Conservation (phyloP, 2,797 vertebrate species). For the Cossypha caffra region DNA sequence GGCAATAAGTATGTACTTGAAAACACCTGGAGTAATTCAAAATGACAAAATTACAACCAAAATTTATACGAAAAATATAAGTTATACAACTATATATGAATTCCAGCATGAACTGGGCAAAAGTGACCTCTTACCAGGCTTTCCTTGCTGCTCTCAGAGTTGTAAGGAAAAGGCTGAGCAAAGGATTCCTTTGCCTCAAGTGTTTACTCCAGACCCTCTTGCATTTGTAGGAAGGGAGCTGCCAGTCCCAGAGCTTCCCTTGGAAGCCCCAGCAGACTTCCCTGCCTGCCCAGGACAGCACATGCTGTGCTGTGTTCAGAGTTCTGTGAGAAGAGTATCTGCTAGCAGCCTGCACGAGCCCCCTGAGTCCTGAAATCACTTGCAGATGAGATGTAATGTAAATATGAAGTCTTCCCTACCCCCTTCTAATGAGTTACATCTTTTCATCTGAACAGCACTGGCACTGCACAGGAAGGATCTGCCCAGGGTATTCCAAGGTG, state of each 20-base stretch:
- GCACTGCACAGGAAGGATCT: background rate
- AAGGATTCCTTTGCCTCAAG: background rate
- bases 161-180: background rate
- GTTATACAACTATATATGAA: background rate
- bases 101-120: background rate
- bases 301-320: rapidly evolving
- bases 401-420: background rate
- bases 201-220: background rate
- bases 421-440: background rate
- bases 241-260: background rate
- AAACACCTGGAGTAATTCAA: background rate
- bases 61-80: background rate
- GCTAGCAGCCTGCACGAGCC: background rate
- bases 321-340: background rate
- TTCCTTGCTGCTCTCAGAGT: background rate
- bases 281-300: background rate
- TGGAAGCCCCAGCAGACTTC: background rate
- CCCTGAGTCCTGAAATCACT: background rate
- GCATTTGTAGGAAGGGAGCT: background rate
- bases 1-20: background rate
- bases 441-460: background rate
- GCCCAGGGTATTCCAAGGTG: background rate
- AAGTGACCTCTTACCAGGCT: background rate
- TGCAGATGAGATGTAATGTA: background rate
- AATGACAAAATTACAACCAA: background rate